Evolutionary conservation across 2,113 vertebrate species (phyloP).

Genomic region (Scortum barcoo): DNA sequence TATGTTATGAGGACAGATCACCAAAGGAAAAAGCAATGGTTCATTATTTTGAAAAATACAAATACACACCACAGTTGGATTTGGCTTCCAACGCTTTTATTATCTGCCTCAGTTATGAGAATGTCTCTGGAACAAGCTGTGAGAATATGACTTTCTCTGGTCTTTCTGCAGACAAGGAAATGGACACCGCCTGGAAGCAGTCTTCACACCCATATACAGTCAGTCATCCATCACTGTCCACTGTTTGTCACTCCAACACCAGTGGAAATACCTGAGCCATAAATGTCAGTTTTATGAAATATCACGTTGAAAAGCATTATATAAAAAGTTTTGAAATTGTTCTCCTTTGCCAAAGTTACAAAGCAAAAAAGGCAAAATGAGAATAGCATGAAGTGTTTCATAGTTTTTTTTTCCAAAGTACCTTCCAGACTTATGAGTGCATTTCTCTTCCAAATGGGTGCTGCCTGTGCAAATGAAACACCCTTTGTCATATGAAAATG

Average conservation of each 20-base stretch:
- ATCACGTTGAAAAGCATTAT: conserved; percentile 8
- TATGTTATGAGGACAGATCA: background rate
- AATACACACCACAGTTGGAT: conserved; percentile 8
- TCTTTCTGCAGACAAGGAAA: background rate
- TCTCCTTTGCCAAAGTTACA: conserved; percentile 11
- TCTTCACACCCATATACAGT: conserved; percentile 19
- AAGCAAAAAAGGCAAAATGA: background rate
- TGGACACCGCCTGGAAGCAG: conserved; percentile 12
- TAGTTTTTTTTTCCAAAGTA: conserved; percentile 37
- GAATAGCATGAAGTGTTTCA: conserved; percentile 29
- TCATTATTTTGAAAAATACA: background rate
- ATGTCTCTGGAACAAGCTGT: conserved; percentile 32
- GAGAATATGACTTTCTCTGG: conserved; percentile 17
- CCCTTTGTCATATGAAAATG: conserved; percentile 17
- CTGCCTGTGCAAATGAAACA: conserved; percentile 52
- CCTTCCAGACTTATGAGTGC: background rate
- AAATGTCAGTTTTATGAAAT: conserved; percentile 32
- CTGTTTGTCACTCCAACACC: background rate
- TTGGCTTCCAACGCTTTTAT: conserved; percentile 15
- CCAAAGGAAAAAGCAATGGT: background rate
- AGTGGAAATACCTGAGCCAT: background rate
- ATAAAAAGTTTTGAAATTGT: conserved; percentile 17
- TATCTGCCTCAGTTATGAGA: conserved; percentile 4
- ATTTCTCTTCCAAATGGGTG: background rate
- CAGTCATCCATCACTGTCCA: conserved; percentile 9